Percentiles rank a stretch among this genome's conserved stretches.
These are phyloP conservation scores for Exephanes ischioxanthus DNA, from an alignment of 2,888 invertebrate genomes.

Conservation along the genomic window DNA sequence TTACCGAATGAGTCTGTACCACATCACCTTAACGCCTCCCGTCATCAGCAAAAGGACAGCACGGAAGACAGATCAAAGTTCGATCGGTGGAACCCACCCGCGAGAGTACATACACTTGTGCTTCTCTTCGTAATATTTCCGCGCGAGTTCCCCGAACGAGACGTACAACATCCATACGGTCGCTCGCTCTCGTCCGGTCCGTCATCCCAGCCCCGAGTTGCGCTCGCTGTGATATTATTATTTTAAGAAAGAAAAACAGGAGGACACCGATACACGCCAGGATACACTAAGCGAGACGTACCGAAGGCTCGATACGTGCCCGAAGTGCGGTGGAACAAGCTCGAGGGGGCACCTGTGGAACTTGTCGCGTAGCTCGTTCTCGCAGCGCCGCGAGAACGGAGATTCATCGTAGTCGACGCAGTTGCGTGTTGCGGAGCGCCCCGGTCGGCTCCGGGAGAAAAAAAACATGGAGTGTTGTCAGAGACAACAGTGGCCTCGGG, in stretches of 20 bases:
- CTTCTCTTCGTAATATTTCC: conserved; percentile 54
- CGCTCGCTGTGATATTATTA: conserved; percentile 53
- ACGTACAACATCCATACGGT: conserved; percentile 28
- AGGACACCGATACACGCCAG: conserved; percentile 55
- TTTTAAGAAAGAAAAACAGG: conserved; percentile 65
- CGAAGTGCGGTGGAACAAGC: not conserved
- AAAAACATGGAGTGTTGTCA: conserved; percentile 65
- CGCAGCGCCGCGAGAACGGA: conserved; percentile 38
- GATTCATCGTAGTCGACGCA: conserved; percentile 32
- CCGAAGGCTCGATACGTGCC: conserved; percentile 2
- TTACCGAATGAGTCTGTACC: no score
- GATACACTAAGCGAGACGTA: not conserved
- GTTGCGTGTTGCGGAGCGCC: conserved; percentile 1
- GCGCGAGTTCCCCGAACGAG: conserved; percentile 51
- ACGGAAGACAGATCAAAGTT: conserved; percentile 61
- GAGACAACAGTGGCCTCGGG: conserved; percentile 66
- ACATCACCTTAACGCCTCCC: conserved; percentile 53
- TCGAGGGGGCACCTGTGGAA: conserved; percentile 55
- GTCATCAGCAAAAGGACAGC: conserved; percentile 30
- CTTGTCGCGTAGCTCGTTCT: not conserved
- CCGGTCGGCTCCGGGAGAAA: conserved; percentile 12
- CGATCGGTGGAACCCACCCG: conserved; percentile 46
- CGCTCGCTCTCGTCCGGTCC: conserved; percentile 1
- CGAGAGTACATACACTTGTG: conserved; percentile 14
- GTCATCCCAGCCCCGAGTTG: not conserved